Conservation (phyloP, 2,797 vertebrate species). For the Neoniphon sammara region DNA sequence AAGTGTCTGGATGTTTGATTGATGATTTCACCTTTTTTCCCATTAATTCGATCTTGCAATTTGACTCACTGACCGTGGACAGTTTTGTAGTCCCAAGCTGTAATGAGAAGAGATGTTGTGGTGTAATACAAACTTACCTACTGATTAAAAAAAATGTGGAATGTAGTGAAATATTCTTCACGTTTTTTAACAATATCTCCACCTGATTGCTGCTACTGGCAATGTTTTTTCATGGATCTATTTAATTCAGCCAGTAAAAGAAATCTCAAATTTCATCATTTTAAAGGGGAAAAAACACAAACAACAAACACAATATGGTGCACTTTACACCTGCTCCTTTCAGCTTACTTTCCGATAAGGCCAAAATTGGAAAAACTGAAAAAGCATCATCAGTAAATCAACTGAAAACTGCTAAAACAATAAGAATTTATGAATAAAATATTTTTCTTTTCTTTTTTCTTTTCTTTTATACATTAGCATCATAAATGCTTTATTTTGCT, state of each 20-base stretch:
- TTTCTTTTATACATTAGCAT: too few relatives aligned
- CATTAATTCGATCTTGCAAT: constrained; percentile 2
- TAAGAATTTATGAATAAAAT: background rate
- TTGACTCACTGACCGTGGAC: background rate
- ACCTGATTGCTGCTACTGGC: background rate
- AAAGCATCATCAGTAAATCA: background rate
- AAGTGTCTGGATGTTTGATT: constrained; percentile 22
- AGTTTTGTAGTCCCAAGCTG: constrained; percentile 7
- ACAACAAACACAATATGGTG: constrained; percentile 16
- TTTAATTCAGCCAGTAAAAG: background rate
- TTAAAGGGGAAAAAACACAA: constrained; percentile 2
- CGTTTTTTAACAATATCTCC: background rate
- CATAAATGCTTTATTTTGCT: background rate
- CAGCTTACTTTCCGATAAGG: background rate
- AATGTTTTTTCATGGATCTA: background rate
- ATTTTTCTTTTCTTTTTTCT: background rate
- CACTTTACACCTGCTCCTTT: constrained; percentile 46
- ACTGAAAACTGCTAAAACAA: background rate
- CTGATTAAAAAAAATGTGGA: constrained; percentile 20
- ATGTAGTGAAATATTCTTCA: constrained; percentile 1
- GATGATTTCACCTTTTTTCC: constrained; percentile 19
- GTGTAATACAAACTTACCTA: background rate
- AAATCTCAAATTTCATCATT: background rate
- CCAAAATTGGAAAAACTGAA: background rate
- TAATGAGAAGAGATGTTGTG: constrained; percentile 17